These are phyloP conservation scores for Bombylius major DNA, from an alignment of 2,888 invertebrate genomes.

Conservation along the genomic window DNA sequence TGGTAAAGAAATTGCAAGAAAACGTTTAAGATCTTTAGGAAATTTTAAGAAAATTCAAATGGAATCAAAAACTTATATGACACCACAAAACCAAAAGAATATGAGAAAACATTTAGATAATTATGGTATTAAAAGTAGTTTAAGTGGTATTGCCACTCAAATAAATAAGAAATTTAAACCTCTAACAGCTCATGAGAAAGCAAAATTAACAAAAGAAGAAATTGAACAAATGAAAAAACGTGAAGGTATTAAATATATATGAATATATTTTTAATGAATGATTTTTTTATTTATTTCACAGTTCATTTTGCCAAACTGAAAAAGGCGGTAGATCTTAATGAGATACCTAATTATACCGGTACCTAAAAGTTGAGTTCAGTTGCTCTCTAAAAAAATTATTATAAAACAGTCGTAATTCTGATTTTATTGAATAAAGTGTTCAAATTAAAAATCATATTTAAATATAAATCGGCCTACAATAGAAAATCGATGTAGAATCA, in stretches of 20 bases:
- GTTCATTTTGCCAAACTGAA: no score
- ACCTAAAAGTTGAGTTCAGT: no score
- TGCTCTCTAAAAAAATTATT: no score
- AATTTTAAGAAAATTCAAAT: constrained; percentile 10
- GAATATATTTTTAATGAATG: not conserved
- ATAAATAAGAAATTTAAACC: constrained; percentile 3
- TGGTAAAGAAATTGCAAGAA: constrained; percentile 10
- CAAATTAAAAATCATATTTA: no score
- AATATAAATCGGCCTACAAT: no score
- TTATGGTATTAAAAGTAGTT: not conserved
- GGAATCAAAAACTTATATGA: constrained; percentile 1
- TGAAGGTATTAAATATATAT: not conserved
- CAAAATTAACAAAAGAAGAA: constrained; percentile 9
- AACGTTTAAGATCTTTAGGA: constrained; percentile 8
- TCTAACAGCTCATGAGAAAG: constrained; percentile 9
- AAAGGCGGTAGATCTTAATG: no score
- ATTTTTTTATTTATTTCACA: no score
- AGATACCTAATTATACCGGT: no score
- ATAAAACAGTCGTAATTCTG: no score
- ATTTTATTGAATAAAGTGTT: not conserved
- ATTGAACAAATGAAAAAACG: constrained; percentile 7
- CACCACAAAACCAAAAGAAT: not conserved
- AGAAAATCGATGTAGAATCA: no score
- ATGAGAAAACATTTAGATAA: not conserved
- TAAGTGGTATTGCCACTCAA: not conserved